Base-by-base conservation (phyloP, 2,888 invertebrate genomes). In the Acanthopleura granulata region DNA sequence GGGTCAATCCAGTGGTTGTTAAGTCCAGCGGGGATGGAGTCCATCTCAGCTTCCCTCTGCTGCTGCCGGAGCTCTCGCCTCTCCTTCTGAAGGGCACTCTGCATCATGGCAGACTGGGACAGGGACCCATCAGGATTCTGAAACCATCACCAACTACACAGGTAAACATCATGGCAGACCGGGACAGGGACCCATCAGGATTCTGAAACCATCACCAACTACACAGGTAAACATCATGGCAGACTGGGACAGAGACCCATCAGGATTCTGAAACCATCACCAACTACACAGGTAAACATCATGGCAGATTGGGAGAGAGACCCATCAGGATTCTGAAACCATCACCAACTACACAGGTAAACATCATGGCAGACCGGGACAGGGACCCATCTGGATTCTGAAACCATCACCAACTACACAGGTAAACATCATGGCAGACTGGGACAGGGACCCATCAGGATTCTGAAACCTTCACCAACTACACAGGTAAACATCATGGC, bases 161-260 rank as follows among this genome's bases (percentile, higher is more conserved):
- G n/a, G n/a, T n/a, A n/a, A n/a, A n/a, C 97, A 99, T 99, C 97
- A 99, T 98, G 0, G 99, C 99, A 0, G 99, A 98, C 86, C 99
- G 99, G 0, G 99, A 99, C 29, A 99, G 91, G 0, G 98, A 98
- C 0, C 99, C 99, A 90, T 99, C 99, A 0, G 99, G 99, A 92
- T 99, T 99, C 92, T 92, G 86, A 18, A 78, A 74, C 15, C 40
- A 70, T 18, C n/a, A 57, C 57, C 18, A 22, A 57, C n/a, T n/a
- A n/a, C n/a, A n/a, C n/a, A n/a, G n/a, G n/a, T n/a, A n/a, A n/a
- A n/a, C 97, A 99, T 99, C 97, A 99, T 98, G 0, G 99, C 99
- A 0, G 99, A 98, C 86, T 99, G 99, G 0, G 99, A 99, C 29
- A 99, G 91, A 0, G 98, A 98, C 0, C 99, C 99, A 90, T 99